phyloP scores from a whole-genome alignment of 2,113 vertebrate species.

The Bucco capensis region DNA sequence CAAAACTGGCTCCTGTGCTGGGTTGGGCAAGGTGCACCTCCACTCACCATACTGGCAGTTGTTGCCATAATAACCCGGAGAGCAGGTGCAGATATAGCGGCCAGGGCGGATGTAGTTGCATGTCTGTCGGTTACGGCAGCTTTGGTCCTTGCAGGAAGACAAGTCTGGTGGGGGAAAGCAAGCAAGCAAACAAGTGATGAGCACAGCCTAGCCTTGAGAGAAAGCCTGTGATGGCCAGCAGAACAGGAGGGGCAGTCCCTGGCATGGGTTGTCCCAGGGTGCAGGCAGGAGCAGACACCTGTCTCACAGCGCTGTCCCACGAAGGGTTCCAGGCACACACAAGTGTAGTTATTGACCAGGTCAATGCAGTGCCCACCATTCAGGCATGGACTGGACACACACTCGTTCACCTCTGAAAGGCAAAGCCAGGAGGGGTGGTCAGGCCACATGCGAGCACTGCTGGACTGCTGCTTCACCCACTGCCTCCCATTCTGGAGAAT shows the following conservation, averaged over 20 bases:
- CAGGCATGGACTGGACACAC: constrained; percentile 83
- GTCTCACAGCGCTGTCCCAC: constrained; percentile 85
- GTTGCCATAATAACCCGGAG: constrained; percentile 75
- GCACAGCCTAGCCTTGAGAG: background rate
- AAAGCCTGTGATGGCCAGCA: background rate
- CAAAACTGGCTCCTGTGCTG: accelerated
- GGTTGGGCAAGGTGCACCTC: accelerated
- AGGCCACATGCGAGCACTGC: background rate
- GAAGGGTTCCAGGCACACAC: constrained; percentile 79
- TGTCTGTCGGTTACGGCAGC: constrained; percentile 67
- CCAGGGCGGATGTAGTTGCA: constrained; percentile 72
- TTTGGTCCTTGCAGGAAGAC: constrained; percentile 58
- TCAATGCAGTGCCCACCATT: constrained; percentile 85
- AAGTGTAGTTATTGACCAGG: constrained; percentile 81
- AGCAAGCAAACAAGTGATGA: background rate
- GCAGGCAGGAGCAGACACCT: constrained; percentile 70
- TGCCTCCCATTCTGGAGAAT: background rate
- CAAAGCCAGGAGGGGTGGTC: background rate
- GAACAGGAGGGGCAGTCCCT: background rate
- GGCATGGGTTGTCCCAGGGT: accelerated
- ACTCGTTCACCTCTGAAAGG: constrained; percentile 83
- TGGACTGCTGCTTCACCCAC: background rate
- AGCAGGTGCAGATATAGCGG: constrained; percentile 77
- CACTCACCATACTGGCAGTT: constrained; percentile 78
- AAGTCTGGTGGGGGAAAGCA: constrained; percentile 3